Percentiles rank a stretch among this genome's conserved stretches.
phyloP scores from a whole-genome alignment of 1,140 invertebrate genomes.

The Aphaenogaster floridana region DNA sequence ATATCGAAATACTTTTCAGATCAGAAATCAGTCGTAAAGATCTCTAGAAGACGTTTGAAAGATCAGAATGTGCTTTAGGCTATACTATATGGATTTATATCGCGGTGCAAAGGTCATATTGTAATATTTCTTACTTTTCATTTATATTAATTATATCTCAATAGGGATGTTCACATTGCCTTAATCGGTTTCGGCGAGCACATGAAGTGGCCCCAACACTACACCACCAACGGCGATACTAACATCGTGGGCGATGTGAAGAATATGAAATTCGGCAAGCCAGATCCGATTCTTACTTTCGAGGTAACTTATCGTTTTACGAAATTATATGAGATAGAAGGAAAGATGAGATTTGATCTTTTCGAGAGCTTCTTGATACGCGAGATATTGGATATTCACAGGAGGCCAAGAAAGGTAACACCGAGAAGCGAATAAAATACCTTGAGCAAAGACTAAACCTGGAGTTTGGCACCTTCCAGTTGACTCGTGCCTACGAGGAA shows the following conservation, averaged over 20 bases:
- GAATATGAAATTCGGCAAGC: conserved; percentile 85
- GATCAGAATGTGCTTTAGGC: not conserved
- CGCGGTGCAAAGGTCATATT: not conserved
- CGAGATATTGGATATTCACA: conserved; percentile 49
- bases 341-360: not conserved
- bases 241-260: conserved; percentile 88
- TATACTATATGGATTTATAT: not conserved
- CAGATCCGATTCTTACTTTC: conserved; percentile 72
- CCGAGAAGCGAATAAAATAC: conserved; percentile 74
- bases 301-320: conserved; percentile 73
- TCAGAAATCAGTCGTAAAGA: not conserved
- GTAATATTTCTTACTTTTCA: not conserved
- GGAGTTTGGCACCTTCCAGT: conserved; percentile 81
- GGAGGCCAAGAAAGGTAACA: conserved; percentile 79
- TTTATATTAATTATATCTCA: conserved; percentile 28
- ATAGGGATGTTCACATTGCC: conserved; percentile 88
- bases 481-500: conserved; percentile 87
- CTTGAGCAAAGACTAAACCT: conserved; percentile 80
- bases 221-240: conserved; percentile 87
- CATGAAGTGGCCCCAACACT: conserved; percentile 87
- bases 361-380: not conserved
- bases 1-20: not conserved
- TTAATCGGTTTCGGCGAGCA: conserved; percentile 88
- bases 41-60: not conserved
- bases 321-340: not conserved